Evolutionary conservation across 2,113 vertebrate genomes (phyloP).

Genomic region (Bettongia penicillata): DNA sequence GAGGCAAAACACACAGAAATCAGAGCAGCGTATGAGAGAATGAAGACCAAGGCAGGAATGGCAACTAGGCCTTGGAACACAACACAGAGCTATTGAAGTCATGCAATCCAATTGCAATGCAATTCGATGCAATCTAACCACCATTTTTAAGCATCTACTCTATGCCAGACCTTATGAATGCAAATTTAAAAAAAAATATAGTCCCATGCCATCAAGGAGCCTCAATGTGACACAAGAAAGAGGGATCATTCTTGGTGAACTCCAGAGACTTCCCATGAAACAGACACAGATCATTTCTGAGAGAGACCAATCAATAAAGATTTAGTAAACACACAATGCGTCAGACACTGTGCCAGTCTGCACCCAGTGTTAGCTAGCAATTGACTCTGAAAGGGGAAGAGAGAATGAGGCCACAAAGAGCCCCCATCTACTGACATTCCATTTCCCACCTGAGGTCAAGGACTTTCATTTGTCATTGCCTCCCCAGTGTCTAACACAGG

Average conservation of each 20-base stretch:
- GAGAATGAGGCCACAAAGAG: background rate
- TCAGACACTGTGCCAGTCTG: background rate
- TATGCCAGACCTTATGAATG: background rate
- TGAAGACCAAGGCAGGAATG: background rate
- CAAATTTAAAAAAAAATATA: background rate
- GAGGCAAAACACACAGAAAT: background rate
- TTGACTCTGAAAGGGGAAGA: background rate
- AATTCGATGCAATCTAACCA: no score
- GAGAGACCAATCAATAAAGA: background rate
- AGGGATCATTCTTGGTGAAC: background rate
- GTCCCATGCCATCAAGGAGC: background rate
- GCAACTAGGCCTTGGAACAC: constrained; percentile 2
- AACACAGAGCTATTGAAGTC: background rate
- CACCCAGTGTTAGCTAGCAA: background rate
- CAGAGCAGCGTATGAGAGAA: background rate
- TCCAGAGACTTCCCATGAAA: background rate
- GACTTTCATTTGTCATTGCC: background rate
- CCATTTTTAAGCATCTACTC: background rate
- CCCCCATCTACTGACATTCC: background rate
- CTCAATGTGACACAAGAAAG: background rate
- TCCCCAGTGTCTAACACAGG: background rate
- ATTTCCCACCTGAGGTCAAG: background rate
- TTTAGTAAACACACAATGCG: background rate
- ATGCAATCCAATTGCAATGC: background rate
- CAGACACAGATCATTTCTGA: background rate